These are phyloP conservation scores for Chiloscyllium punctatum DNA, from an alignment of 2,797 vertebrate genomes.

Conservation along the genomic window DNA sequence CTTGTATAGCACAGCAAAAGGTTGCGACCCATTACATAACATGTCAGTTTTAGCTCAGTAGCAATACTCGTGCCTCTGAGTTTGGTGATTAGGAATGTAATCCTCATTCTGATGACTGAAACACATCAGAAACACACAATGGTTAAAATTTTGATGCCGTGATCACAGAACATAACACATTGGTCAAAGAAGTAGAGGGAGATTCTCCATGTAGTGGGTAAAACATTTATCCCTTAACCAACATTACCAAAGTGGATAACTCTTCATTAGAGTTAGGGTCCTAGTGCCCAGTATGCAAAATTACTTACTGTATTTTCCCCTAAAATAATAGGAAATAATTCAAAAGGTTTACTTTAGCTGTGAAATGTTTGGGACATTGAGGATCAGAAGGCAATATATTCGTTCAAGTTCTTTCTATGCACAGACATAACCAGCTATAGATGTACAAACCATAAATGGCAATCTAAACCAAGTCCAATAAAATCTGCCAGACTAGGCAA, in stretches of 20 bases:
- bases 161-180: background rate
- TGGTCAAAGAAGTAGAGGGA: background rate
- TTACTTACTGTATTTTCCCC: background rate
- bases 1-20: background rate
- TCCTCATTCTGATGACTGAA: background rate
- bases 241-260: background rate
- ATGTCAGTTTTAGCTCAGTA: background rate
- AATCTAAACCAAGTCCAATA: background rate
- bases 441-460: background rate
- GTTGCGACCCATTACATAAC: background rate
- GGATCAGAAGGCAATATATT: background rate
- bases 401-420: background rate
- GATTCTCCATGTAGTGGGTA: background rate
- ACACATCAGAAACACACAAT: background rate
- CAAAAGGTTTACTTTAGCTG: background rate
- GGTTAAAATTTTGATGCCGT: background rate
- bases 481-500: background rate
- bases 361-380: background rate
- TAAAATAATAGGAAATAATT: background rate
- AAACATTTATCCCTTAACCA: background rate
- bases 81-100: background rate
- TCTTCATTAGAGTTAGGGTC: no score
- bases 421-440: background rate
- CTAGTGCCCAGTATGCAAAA: background rate
- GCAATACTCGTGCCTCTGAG: background rate